Conservation (phyloP, 2,888 invertebrate species). For the Osmoderma eremita region DNA sequence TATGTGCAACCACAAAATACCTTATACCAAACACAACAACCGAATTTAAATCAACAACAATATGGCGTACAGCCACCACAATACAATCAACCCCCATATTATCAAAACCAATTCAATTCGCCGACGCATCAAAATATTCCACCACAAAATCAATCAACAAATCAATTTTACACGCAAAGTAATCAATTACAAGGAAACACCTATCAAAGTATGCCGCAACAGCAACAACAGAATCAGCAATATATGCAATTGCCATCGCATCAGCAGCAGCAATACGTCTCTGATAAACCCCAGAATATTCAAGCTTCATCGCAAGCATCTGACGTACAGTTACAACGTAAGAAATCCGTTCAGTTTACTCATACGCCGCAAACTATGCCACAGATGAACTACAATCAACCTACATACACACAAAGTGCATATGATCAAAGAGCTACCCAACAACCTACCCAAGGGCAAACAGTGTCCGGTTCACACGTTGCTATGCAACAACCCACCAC, state of each 20-base stretch:
- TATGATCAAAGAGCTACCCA: slow-evolving; percentile 18
- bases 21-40: slow-evolving; percentile 5
- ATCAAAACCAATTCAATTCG: neutral
- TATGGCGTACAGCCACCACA: neutral
- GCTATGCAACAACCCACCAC: slow-evolving; percentile 2
- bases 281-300: slow-evolving; percentile 2
- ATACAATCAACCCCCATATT: slow-evolving; percentile 21
- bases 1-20: slow-evolving; percentile 2
- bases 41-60: slow-evolving; percentile 3
- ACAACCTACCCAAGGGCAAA: neutral
- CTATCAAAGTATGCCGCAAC: neutral
- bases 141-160: slow-evolving; percentile 1
- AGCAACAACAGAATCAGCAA: slow-evolving; percentile 2
- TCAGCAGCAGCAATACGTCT: slow-evolving; percentile 7
- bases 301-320: neutral
- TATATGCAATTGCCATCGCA: neutral
- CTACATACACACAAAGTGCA: neutral
- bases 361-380: neutral
- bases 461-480: slow-evolving; percentile 3
- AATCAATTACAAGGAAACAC: neutral
- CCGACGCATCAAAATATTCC: neutral
- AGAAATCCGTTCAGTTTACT: slow-evolving; percentile 15
- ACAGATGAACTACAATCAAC: slow-evolving; percentile 15
- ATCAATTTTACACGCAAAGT: slow-evolving; percentile 3
- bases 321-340: slow-evolving; percentile 8